Evolutionary conservation across 1,140 invertebrate species (phyloP).

Genomic region (Aphaenogaster ashmeadi): DNA sequence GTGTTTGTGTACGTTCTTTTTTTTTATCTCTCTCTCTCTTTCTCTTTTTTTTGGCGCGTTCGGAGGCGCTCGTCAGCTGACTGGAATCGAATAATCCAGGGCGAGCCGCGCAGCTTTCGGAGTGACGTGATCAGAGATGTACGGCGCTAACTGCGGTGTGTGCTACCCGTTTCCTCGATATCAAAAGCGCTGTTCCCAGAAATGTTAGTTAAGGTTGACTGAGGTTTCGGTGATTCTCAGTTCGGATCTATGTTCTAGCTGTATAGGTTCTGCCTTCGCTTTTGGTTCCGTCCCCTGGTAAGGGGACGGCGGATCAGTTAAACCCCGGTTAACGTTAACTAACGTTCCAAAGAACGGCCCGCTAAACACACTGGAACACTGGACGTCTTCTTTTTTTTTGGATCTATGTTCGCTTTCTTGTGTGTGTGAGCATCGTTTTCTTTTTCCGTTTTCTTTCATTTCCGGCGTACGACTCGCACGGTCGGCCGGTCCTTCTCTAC

Average conservation of each 20-base stretch:
- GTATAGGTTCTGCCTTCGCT: neutral
- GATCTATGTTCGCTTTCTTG: conserved; percentile 53
- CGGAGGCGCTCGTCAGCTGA: conserved; percentile 31
- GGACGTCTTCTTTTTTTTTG: conserved; percentile 24
- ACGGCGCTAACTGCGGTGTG: conserved; percentile 45
- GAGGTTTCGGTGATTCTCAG: conserved; percentile 38
- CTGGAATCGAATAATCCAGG: neutral
- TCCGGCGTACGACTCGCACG: conserved; percentile 68
- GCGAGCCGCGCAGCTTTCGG: conserved; percentile 54
- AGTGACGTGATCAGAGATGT: conserved; percentile 54
- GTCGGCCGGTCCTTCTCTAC: conserved; percentile 26
- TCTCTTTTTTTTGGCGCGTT: conserved; percentile 35
- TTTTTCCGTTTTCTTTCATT: conserved; percentile 53
- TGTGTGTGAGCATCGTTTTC: conserved; percentile 43
- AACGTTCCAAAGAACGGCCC: conserved; percentile 52
- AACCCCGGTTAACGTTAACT: conserved; percentile 52
- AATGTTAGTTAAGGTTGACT: conserved; percentile 60
- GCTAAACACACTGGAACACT: conserved; percentile 38
- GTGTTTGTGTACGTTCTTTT: conserved; percentile 51
- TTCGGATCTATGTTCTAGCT: neutral
- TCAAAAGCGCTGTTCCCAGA: conserved; percentile 22
- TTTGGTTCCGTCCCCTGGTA: neutral
- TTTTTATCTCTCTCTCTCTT: neutral
- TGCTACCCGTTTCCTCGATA: conserved; percentile 37
- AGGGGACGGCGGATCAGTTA: conserved; percentile 12